Evolutionary conservation across 2,888 invertebrate species (phyloP).

Genomic region (Gnatocerus cornutus): DNA sequence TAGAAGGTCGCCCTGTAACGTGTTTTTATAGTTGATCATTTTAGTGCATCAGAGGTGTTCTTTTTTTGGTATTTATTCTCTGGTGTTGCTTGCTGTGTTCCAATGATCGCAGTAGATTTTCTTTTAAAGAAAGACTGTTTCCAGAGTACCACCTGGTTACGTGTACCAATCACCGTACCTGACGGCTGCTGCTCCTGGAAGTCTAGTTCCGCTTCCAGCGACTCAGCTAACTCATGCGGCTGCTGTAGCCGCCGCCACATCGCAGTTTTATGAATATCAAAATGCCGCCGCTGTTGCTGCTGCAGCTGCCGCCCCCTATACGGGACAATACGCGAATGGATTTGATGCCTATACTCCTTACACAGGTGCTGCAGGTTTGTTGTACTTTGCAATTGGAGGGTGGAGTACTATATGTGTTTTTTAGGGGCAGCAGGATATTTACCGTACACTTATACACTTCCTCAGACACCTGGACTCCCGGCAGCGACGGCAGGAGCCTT

Average conservation of each 20-base stretch:
- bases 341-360: slow-evolving; percentile 82
- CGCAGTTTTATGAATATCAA: slow-evolving; percentile 87
- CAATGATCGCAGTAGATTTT: slow-evolving; percentile 11
- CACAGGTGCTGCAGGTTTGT: slow-evolving; percentile 76
- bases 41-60: slow-evolving; percentile 62
- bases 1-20: slow-evolving; percentile 51
- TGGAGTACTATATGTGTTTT: slow-evolving; percentile 3
- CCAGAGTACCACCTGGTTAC: slow-evolving; percentile 84
- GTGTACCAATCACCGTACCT: slow-evolving; percentile 84
- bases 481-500: slow-evolving; percentile 74
- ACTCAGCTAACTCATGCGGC: slow-evolving; percentile 83
- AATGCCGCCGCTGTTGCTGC: slow-evolving; percentile 81
- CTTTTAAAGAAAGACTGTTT: slow-evolving; percentile 57
- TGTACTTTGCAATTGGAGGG: slow-evolving; percentile 15
- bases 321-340: slow-evolving; percentile 83
- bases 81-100: slow-evolving; percentile 69
- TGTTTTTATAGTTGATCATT: slow-evolving; percentile 53
- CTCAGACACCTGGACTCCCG: slow-evolving; percentile 75
- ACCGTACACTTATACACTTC: slow-evolving; percentile 83
- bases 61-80: slow-evolving; percentile 63
- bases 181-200: slow-evolving; percentile 78
- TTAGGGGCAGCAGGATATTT: slow-evolving; percentile 78
- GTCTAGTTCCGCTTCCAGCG: slow-evolving; percentile 79
- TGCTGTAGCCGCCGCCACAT: slow-evolving; percentile 85
- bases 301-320: slow-evolving; percentile 77